Percentiles rank a stretch among this genome's conserved stretches.
Evolutionary conservation across 2,113 vertebrate species (phyloP).

Genomic region (Cyphomyrus discorhynchus): DNA sequence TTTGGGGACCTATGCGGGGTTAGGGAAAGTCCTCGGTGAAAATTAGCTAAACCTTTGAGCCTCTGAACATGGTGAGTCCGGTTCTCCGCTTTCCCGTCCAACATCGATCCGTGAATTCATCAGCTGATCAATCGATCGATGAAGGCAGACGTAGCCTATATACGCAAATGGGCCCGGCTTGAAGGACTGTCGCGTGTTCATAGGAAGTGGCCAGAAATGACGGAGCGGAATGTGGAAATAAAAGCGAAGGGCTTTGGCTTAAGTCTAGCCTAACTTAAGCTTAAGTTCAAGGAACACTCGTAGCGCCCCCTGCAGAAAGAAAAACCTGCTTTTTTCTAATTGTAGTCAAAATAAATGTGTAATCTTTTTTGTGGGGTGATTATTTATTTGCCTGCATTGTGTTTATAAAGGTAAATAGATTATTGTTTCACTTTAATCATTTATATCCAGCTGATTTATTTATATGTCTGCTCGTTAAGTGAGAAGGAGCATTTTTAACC

Average conservation of each 20-base stretch:
- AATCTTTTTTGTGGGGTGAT: neutral
- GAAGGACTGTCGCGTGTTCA: neutral
- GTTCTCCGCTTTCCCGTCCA: neutral
- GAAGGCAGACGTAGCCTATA: neutral
- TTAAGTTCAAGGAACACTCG: neutral
- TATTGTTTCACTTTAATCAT: neutral
- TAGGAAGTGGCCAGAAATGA: no score
- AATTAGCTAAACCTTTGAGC: neutral
- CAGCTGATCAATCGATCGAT: neutral
- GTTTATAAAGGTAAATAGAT: neutral
- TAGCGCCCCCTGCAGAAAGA: neutral
- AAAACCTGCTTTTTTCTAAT: neutral
- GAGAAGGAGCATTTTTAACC: neutral
- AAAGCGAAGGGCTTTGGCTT: neutral
- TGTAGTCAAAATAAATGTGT: neutral
- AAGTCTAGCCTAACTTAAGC: neutral
- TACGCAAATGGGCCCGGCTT: neutral
- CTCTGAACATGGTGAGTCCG: neutral
- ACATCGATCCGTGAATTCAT: slow-evolving; percentile 12
- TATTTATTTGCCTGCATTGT: neutral
- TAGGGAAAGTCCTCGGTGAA: neutral
- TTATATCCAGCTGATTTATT: neutral
- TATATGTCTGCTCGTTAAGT: neutral
- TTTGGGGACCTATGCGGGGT: neutral
- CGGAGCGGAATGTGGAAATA: neutral